Conservation (phyloP, 2,888 invertebrate species). For the Tromatobia lineatoria region DNA sequence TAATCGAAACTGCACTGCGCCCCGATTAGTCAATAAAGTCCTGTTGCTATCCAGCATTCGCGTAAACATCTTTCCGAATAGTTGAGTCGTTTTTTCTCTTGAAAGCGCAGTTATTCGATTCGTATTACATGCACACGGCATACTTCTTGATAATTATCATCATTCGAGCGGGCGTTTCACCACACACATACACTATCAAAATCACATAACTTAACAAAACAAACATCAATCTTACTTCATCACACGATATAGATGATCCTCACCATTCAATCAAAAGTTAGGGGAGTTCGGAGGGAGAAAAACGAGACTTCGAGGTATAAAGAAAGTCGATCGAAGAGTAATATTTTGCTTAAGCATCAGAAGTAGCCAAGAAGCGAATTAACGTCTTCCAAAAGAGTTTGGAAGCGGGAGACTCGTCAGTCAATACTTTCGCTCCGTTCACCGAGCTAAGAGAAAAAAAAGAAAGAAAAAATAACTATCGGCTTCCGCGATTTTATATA, state of each 20-base stretch:
- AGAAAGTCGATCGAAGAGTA: slow-evolving; percentile 17
- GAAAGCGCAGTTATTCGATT: slow-evolving; percentile 15
- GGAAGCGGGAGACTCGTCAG: slow-evolving; percentile 1
- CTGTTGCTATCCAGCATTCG: slow-evolving; percentile 15
- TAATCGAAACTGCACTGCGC: slow-evolving; percentile 13
- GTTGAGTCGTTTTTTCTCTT: background rate
- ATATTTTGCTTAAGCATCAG: slow-evolving; percentile 4
- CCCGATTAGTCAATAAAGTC: background rate
- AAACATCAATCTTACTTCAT: slow-evolving; percentile 43
- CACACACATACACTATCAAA: slow-evolving; percentile 17
- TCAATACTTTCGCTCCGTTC: slow-evolving; percentile 8
- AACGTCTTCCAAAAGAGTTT: background rate
- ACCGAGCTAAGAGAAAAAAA: slow-evolving; percentile 6
- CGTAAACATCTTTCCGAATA: slow-evolving; percentile 19
- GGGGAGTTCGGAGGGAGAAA: slow-evolving; percentile 1
- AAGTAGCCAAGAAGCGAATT: slow-evolving; percentile 20
- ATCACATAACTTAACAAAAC: slow-evolving; percentile 43
- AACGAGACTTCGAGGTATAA: slow-evolving; percentile 42
- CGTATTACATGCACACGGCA: slow-evolving; percentile 20
- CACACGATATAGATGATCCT: slow-evolving; percentile 4
- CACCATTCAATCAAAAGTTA: slow-evolving; percentile 32
- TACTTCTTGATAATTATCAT: background rate
- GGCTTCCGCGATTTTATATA: slow-evolving; percentile 12
- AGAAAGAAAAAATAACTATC: background rate
- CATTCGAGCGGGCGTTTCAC: background rate